Evolutionary conservation across 2,113 vertebrate species (phyloP).

Genomic region (Dryoscopus gambensis): DNA sequence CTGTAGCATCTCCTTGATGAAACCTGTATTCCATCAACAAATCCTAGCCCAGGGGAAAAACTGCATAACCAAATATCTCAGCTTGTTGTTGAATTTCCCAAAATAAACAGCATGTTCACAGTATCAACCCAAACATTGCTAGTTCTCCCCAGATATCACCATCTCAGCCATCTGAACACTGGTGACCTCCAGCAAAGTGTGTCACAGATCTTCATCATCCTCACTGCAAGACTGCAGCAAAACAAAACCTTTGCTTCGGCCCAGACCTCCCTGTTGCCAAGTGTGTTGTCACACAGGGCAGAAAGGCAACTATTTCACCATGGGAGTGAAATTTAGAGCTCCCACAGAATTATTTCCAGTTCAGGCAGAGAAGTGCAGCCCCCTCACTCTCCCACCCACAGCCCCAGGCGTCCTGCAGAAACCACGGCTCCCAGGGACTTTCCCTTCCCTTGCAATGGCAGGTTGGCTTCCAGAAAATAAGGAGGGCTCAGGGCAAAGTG

Average conservation of each 20-base stretch:
- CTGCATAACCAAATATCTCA: neutral
- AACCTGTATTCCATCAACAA: neutral
- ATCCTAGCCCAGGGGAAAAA: neutral
- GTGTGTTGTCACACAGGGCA: neutral
- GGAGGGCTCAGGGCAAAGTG: neutral
- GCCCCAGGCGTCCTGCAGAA: neutral
- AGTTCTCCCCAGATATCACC: neutral
- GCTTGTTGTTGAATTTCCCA: neutral
- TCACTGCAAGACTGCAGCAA: neutral
- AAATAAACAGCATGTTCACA: neutral
- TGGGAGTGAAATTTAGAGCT: neutral
- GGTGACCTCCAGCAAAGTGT: neutral
- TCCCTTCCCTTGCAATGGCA: neutral
- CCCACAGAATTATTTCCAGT: neutral
- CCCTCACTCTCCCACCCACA: neutral
- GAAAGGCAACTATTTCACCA: neutral
- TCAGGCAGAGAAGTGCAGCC: neutral
- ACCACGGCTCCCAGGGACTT: neutral
- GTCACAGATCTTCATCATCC: neutral
- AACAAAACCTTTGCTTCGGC: neutral
- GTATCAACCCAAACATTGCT: neutral
- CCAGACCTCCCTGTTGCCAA: neutral
- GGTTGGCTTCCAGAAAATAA: neutral
- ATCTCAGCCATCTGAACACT: neutral
- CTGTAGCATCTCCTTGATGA: neutral